Base-by-base conservation (phyloP, 2,113 vertebrate species). In the Heloderma charlesbogerti region DNA sequence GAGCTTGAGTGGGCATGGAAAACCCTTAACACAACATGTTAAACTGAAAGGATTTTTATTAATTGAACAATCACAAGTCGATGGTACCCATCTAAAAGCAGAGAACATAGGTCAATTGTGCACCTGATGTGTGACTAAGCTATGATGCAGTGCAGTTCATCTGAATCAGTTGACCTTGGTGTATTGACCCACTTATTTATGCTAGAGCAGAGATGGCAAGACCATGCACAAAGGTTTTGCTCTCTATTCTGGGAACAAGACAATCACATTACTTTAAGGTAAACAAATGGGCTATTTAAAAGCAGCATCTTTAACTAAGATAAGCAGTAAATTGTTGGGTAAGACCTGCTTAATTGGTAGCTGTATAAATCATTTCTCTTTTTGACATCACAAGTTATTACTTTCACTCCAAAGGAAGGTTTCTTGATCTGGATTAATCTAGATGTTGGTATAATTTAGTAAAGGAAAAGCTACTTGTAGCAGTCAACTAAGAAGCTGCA, bases 211-310 rank as follows among this genome's bases (percentile, higher is more conserved):
- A 27, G 20, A n/a, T 12, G 34, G 45, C 22, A 37, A 81, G 13
- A 16, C 4, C 79, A 37, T 82, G 22, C 37, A 78, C 37, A 45
- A 66, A 88, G 40, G 48, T 51, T 81, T 54, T 82, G 20, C 77
- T 93, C 60, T 94, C 93, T 94, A 92, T 93, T 94, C 92, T 74
- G 91, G 93, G 89, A 89, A 92, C 90, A 94, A 94, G 90, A 95
- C 92, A 86, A 91, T 87, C 89, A 86, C 86, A 89, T 84, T 94
- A 87, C 15, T 93, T 91, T 90, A 93, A 29, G n/a, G 31, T 80
- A 80, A 63, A 80, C 6, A 37, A 40, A 45, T n/a, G 43, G 29
- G 48, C 27, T 27, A 5, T 4, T 91, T 16, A 87, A 94, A 34
- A 88, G 15, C 37, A 88, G 3, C n/a, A 74, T 37, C 90, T 8